Evolutionary conservation across 1,140 invertebrate genomes (phyloP).

Genomic region (Chlorops oryzae): DNA sequence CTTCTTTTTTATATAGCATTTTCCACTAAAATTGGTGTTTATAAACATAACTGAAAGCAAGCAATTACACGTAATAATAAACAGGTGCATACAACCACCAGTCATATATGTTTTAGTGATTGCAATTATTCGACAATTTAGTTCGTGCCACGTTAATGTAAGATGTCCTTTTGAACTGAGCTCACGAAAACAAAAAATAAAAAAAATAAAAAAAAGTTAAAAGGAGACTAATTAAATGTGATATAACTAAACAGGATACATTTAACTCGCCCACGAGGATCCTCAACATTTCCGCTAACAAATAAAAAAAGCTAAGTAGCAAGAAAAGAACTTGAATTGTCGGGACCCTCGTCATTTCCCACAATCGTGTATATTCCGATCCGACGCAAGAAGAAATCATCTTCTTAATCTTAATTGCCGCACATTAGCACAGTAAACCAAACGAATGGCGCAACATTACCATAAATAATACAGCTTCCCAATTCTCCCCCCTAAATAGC

Average conservation of each 20-base stretch:
- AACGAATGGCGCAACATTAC: slow-evolving; percentile 44
- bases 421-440: slow-evolving; percentile 46
- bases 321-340: no score
- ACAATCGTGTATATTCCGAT: no score
- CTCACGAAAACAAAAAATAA: not conserved
- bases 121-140: no score
- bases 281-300: slow-evolving; percentile 34
- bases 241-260: slow-evolving; percentile 1
- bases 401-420: slow-evolving; percentile 45
- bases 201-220: not conserved
- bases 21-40: no score
- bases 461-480: slow-evolving; percentile 41
- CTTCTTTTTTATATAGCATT: no score
- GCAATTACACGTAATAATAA: no score
- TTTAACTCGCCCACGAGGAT: slow-evolving; percentile 20
- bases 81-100: no score
- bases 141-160: no score
- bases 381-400: slow-evolving; percentile 31
- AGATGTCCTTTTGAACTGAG: not conserved
- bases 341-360: no score
- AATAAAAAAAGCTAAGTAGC: no score
- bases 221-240: slow-evolving; percentile 2
- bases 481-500: not conserved
- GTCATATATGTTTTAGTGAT: no score
- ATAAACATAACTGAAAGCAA: no score